A percentile compares a stretch with the other conserved stretches of the same genome.
Conservation (phyloP, 2,888 invertebrate species). For the Ophonus ardosiacus region DNA sequence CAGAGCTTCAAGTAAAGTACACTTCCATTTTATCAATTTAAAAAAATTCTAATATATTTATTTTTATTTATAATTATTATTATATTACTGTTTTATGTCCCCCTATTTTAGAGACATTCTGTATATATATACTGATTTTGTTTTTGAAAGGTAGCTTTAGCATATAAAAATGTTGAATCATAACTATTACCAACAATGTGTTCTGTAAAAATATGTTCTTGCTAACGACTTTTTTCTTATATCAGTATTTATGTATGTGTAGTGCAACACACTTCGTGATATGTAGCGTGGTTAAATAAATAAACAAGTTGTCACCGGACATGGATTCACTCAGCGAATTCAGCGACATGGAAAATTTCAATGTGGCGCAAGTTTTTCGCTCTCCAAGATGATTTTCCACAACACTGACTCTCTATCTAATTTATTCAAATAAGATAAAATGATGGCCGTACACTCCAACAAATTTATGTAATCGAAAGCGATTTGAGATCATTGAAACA, state of each 20-base stretch:
- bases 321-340: neutral
- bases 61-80: too few relatives aligned
- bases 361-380: slow-evolving; percentile 29
- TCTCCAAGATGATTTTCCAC: slow-evolving; percentile 46
- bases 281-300: slow-evolving; percentile 23
- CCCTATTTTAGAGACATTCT: too few relatives aligned
- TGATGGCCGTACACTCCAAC: neutral
- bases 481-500: slow-evolving; percentile 29
- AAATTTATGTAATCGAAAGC: slow-evolving; percentile 49
- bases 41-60: too few relatives aligned
- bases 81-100: too few relatives aligned
- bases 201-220: neutral
- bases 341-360: slow-evolving; percentile 47
- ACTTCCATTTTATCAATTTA: too few relatives aligned
- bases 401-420: slow-evolving; percentile 54
- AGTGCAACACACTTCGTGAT: slow-evolving; percentile 25
- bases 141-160: too few relatives aligned
- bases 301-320: slow-evolving; percentile 9
- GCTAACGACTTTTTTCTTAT: neutral
- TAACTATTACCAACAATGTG: too few relatives aligned
- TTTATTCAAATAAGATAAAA: slow-evolving; percentile 51
- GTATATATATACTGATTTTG: too few relatives aligned
- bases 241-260: neutral
- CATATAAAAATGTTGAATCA: too few relatives aligned
- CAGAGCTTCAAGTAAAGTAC: too few relatives aligned